phyloP scores from a whole-genome alignment of 1,140 invertebrate genomes.

The Tetramorium simillimum region DNA sequence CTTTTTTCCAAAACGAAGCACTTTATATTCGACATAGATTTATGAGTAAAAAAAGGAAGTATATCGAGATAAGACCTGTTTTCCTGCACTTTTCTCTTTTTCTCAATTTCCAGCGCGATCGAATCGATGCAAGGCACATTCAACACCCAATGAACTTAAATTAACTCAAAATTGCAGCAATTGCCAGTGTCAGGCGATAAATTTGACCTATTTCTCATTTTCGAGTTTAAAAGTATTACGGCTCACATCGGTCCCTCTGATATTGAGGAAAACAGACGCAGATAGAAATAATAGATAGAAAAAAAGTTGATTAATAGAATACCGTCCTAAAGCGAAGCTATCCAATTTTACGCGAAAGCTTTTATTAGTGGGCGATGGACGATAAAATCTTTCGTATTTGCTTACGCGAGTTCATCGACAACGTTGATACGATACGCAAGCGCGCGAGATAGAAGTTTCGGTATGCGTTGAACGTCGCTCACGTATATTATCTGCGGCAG shows the following conservation, averaged over 20 bases:
- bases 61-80: neutral
- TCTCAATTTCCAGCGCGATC: constrained; percentile 3
- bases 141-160: neutral
- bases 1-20: neutral
- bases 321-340: neutral
- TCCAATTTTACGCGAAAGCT: neutral
- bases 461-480: neutral
- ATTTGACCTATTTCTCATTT: neutral
- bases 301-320: neutral
- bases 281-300: neutral
- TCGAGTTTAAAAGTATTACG: neutral
- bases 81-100: neutral
- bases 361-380: neutral
- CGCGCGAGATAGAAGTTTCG: neutral
- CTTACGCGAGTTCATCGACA: neutral
- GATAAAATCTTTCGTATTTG: constrained; percentile 9
- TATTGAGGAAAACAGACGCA: neutral
- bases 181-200: neutral
- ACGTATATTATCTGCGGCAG: constrained; percentile 4
- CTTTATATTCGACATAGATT: constrained; percentile 12
- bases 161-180: neutral
- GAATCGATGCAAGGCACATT: neutral
- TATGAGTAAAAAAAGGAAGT: constrained; percentile 7
- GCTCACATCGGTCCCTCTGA: neutral
- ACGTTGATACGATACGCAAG: neutral